Evolutionary conservation across 2,113 vertebrate genomes (phyloP).

Genomic region (Oxyruncus cristatus): DNA sequence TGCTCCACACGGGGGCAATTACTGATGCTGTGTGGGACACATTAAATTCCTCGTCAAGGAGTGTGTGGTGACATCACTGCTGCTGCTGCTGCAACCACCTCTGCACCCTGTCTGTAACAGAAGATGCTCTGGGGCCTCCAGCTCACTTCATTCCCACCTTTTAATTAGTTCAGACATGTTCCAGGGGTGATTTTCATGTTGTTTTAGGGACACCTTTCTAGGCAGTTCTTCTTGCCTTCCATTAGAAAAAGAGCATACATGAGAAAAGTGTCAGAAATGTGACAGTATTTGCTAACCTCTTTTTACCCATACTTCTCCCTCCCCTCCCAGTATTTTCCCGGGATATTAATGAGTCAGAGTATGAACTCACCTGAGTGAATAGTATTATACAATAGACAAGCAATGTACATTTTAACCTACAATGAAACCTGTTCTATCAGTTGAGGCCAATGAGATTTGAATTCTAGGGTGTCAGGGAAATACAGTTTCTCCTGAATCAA

Average conservation of each 20-base stretch:
- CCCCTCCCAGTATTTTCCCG: not conserved
- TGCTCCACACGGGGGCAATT: not conserved
- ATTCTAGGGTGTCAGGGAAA: not conserved
- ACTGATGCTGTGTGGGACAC: not conserved
- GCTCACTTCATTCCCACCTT: not conserved
- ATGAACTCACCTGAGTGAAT: not conserved
- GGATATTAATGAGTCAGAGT: not conserved
- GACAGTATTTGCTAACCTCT: not conserved
- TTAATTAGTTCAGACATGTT: constrained; percentile 19
- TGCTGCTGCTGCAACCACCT: not conserved
- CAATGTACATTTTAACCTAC: not conserved
- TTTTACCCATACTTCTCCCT: not conserved
- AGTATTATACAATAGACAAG: not conserved
- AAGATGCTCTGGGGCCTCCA: not conserved
- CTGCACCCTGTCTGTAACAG: not conserved
- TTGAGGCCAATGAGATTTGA: not conserved
- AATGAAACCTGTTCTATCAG: not conserved
- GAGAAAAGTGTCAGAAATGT: constrained; percentile 10
- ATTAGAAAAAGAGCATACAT: not conserved
- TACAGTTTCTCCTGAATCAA: not conserved
- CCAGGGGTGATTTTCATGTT: not conserved
- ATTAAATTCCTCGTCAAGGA: not conserved
- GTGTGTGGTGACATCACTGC: fast-evolving
- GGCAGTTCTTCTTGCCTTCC: not conserved
- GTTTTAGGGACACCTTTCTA: not conserved